Percentiles rank a stretch among this genome's conserved stretches.
phyloP scores from a whole-genome alignment of 2,888 invertebrate genomes.

The Steinernema carpocapsae region DNA sequence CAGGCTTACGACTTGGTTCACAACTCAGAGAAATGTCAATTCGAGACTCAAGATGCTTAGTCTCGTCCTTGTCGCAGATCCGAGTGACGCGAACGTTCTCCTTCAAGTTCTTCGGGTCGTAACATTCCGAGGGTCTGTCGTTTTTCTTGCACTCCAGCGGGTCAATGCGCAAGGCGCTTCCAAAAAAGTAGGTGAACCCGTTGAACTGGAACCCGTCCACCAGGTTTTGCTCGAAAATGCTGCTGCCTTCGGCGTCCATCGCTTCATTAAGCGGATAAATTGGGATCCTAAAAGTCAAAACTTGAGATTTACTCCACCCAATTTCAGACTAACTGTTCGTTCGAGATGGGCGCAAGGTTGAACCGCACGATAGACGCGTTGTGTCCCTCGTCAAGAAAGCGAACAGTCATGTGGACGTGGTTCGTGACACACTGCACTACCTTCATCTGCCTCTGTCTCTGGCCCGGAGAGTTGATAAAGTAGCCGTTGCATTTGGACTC shows the following conservation, averaged over 20 bases:
- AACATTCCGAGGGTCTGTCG: slow-evolving; percentile 3
- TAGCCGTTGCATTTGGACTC: background rate
- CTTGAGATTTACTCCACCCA: background rate
- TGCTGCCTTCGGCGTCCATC: background rate
- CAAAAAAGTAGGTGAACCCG: slow-evolving; percentile 15
- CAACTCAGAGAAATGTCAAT: slow-evolving; percentile 48
- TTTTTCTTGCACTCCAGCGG: background rate
- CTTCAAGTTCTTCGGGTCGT: background rate
- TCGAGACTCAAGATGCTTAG: slow-evolving; percentile 43
- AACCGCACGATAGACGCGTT: background rate
- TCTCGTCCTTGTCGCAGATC: slow-evolving; percentile 47
- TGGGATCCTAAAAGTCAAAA: background rate
- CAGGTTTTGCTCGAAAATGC: background rate
- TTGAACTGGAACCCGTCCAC: background rate
- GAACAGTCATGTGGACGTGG: background rate
- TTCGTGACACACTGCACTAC: background rate
- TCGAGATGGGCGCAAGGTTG: background rate
- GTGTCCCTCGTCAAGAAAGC: background rate
- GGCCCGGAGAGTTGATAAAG: background rate
- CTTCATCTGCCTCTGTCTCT: background rate
- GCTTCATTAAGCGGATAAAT: background rate
- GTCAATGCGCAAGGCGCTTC: slow-evolving; percentile 3
- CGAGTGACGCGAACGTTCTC: slow-evolving; percentile 44
- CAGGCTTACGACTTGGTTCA: slow-evolving; percentile 37
- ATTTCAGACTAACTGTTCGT: background rate